Conservation (phyloP, 2,797 vertebrate species). For the Phoebastria nigripes region DNA sequence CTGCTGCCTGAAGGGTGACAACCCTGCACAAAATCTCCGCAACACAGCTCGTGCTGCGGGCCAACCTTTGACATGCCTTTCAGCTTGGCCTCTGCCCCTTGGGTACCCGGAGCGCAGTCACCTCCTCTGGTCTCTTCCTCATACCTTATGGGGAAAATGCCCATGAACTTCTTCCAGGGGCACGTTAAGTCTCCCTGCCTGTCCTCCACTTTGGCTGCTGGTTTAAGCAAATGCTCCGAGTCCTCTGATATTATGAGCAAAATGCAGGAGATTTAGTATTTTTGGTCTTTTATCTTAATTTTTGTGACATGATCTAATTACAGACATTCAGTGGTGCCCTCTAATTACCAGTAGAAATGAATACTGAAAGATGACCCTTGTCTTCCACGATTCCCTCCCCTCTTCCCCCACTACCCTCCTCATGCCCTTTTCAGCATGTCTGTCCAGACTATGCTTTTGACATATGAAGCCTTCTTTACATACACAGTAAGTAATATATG, state of each 20-base stretch:
- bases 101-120: background rate
- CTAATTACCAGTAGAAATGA: constrained; percentile 70
- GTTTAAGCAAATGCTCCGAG: background rate
- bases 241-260: constrained; percentile 5
- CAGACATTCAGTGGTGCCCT: constrained; percentile 56
- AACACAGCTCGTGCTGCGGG: background rate
- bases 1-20: background rate
- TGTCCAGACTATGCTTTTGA: background rate
- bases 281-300: constrained; percentile 71
- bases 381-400: constrained; percentile 51
- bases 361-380: constrained; percentile 73
- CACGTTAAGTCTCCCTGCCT: background rate
- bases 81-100: background rate
- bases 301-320: constrained; percentile 74
- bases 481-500: background rate
- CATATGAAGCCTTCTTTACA: constrained; percentile 4
- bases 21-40: background rate
- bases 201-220: background rate
- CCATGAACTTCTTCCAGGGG: background rate
- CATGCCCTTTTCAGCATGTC: constrained; percentile 11
- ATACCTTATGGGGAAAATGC: background rate
- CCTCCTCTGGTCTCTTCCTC: background rate
- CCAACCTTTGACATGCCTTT: background rate
- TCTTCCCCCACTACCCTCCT: constrained; percentile 32
- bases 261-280: constrained; percentile 32